Base-by-base conservation (phyloP, 2,797 vertebrate genomes). In the Buceros bicornis region DNA sequence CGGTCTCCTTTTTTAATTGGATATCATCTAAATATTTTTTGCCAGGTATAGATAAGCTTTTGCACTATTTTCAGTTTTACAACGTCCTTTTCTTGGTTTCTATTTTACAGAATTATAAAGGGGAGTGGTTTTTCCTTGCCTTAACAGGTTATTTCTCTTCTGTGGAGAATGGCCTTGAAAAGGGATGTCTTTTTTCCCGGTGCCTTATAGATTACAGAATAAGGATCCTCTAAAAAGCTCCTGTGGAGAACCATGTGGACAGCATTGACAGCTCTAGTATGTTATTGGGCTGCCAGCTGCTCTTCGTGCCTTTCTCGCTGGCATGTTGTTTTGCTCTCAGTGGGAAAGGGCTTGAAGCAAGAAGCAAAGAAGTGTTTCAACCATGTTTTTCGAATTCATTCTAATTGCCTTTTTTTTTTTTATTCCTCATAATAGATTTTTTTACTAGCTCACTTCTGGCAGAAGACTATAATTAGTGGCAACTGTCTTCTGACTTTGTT, bases 201-300 rank as follows among this genome's bases (percentile, higher is more conserved):
- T 65, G 29, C n/a, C 77, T 92, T 93, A 80, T 60, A 93, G 79
- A 96, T 91, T 86, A 81, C 9, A 69, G 42, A 84, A 90, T 82
- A 47, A 61, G 76, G 79, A 89, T 89, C 84, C 72, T 90, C 73
- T 94, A 66, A 92, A 94, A 92, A 58, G 53, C 37, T 90, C 90
- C 80, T 87, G 79, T 70, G 62, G 86, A 93, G 89, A 95, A 56
- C 83, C 86, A 80, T 90, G 89, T 65, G 86, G 86, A 91, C 74
- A 40, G 11, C 40, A 92, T 51, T 94, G 95, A 90, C 86, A 92
- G 48, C 26, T 92, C 66, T 45, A 58, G 73, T 48, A 82, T 62
- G 70, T 83, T 94, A 95, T 92, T 95, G 91, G 54, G 37, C 70
- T 91, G 62, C 95, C 95, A 96, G 93, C 93, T 97, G 96, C 72